phyloP scores from a whole-genome alignment of 2,113 vertebrate genomes.

The Peromyscus leucopus region DNA sequence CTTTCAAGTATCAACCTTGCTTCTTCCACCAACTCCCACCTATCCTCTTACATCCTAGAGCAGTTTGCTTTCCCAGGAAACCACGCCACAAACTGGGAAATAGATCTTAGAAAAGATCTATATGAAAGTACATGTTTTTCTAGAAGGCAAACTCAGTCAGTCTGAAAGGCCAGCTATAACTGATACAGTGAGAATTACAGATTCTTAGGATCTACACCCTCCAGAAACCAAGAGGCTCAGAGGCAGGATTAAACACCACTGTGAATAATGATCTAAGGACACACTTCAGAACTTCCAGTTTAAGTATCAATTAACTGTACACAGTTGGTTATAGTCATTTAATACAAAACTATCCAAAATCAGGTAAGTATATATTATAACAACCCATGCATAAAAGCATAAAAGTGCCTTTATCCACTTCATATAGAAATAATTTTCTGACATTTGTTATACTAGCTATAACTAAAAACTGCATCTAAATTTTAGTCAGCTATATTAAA shows the following conservation, averaged over 20 bases:
- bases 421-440: constrained; percentile 23
- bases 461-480: constrained; percentile 50
- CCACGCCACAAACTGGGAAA: background rate
- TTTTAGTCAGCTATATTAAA: constrained; percentile 42
- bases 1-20: background rate
- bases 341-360: constrained; percentile 1
- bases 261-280: background rate
- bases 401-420: background rate
- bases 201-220: background rate
- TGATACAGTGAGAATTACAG: background rate
- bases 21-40: constrained; percentile 6
- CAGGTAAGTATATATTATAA: constrained; percentile 6
- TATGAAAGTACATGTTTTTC: constrained; percentile 37
- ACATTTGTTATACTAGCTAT: background rate
- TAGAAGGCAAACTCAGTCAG: constrained; percentile 45
- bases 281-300: background rate
- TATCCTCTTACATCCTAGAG: background rate
- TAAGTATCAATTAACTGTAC: background rate
- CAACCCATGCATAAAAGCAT: background rate
- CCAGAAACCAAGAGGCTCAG: constrained; percentile 11
- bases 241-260: background rate
- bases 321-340: background rate
- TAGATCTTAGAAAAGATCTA: background rate
- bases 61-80: constrained; percentile 41
- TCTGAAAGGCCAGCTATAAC: background rate